Conservation (phyloP, 2,797 vertebrate species). For the Sebastiscus albofasciatus region DNA sequence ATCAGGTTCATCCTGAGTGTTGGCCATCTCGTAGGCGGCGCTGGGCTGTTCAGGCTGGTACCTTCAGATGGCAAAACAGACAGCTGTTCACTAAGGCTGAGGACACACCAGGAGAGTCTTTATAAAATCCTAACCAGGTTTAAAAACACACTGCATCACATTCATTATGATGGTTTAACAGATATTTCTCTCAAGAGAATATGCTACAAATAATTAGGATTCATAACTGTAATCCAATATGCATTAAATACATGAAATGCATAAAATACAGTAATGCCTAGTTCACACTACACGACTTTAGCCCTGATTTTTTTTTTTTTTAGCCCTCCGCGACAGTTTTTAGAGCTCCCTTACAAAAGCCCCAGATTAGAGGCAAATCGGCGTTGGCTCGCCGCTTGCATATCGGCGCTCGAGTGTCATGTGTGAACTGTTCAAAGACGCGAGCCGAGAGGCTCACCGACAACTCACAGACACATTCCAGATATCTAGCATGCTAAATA, state of each 20-base stretch:
- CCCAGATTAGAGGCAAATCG: no score
- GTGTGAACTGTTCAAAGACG: no score
- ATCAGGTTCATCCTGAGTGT: slow-evolving; percentile 87
- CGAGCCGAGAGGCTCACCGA: no score
- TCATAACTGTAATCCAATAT: not conserved
- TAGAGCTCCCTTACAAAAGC: no score
- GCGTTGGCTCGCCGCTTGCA: no score
- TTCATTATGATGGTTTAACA: not conserved
- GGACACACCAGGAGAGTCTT: not conserved
- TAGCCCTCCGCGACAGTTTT: no score
- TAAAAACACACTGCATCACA: not conserved
- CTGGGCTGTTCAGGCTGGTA: slow-evolving; percentile 92
- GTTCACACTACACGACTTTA: no score
- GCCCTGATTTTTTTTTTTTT: no score
- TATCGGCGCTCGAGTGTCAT: no score
- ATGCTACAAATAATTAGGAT: not conserved
- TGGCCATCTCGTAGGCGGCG: slow-evolving; percentile 88
- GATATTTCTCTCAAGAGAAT: not conserved
- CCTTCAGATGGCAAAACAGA: slow-evolving; percentile 67
- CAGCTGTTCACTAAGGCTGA: not conserved
- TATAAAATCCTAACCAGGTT: not conserved
- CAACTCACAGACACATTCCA: no score
- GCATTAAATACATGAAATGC: not conserved
- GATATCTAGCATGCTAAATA: no score
- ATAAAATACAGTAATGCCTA: not conserved